Base-by-base conservation (phyloP, 2,113 vertebrate genomes). In the Pseudolaguvia tuberculata region DNA sequence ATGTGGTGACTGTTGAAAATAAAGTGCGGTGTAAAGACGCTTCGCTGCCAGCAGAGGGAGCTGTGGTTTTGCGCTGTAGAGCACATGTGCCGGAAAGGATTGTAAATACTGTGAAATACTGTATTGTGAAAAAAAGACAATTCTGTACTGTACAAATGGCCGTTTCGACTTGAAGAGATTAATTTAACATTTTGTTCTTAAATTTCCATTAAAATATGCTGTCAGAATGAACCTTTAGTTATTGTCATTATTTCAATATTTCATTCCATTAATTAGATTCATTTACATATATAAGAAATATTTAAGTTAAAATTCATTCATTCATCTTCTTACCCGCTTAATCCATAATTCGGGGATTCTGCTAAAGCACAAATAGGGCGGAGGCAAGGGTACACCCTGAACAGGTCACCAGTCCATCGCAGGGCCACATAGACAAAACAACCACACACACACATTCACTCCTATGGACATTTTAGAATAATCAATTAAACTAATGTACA, bases 71-170 rank as follows among this genome's bases (percentile, higher is more conserved):
- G 18, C 0, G 45, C 76, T 52, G 79, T 79, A 42, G 14, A 42
- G 55, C 47, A 45, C 57, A 7, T 14, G 73, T 71, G 77, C 78
- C 50, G 47, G 81, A 69, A 57, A 23, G 55, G 13, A 61, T 63
- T 86, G 85, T 87, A 89, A 86, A 90, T 90, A 89, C 83, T 90
- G 86, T 90, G 84, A 87, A 87, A 87, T 84, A 86, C 79, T 89
- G 88, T 88, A 86, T 80, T 89, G 88, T 88, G 86, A 83, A 85
- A 79, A 63, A 78, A 69, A 73, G 57, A 72, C 27, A 15, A 47
- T 25, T 67, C 39, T 82, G 72, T 80, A 80, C 82, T 90, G 87
- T 90, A 87, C 83, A 42, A 88, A 84, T 86, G 77, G 84, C 82
- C 79, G 79, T 85, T 86, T 81, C 80, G 75, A 83, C 72, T 70